phyloP scores from a whole-genome alignment of 1,140 invertebrate genomes.

The Ladona fulva region DNA sequence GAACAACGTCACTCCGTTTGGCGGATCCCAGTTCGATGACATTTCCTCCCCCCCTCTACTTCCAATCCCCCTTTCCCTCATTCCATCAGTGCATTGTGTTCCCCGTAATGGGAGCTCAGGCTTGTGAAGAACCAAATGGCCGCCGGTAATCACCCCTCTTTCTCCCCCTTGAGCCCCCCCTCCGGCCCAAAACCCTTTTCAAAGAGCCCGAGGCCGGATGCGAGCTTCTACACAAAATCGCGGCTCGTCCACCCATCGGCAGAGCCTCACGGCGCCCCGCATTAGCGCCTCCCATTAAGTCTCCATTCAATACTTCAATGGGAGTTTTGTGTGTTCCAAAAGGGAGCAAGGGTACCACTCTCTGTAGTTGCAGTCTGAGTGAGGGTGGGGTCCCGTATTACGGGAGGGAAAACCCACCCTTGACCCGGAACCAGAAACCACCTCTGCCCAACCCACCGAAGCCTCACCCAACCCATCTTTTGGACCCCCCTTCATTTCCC shows the following conservation, averaged over 20 bases:
- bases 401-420: background rate
- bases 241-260: background rate
- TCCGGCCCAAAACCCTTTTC: background rate
- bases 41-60: background rate
- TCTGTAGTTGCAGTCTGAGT: background rate
- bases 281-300: constrained; percentile 4
- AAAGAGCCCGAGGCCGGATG: background rate
- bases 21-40: background rate
- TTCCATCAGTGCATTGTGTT: background rate
- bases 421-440: background rate
- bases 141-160: constrained; percentile 24
- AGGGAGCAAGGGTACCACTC: background rate
- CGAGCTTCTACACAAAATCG: background rate
- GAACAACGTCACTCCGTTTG: background rate
- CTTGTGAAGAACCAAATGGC: constrained; percentile 22
- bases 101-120: background rate
- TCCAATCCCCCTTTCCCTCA: constrained; percentile 17
- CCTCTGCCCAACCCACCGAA: background rate
- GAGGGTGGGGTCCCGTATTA: too few species aligned
- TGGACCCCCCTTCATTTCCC: too few species aligned
- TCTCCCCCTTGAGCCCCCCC: constrained; percentile 13
- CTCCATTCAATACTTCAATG: constrained; percentile 5
- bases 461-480: too few species aligned
- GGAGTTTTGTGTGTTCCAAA: background rate
- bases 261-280: background rate